Evolutionary conservation across 1,140 invertebrate species (phyloP).

Genomic region (Drosophila nikananu): DNA sequence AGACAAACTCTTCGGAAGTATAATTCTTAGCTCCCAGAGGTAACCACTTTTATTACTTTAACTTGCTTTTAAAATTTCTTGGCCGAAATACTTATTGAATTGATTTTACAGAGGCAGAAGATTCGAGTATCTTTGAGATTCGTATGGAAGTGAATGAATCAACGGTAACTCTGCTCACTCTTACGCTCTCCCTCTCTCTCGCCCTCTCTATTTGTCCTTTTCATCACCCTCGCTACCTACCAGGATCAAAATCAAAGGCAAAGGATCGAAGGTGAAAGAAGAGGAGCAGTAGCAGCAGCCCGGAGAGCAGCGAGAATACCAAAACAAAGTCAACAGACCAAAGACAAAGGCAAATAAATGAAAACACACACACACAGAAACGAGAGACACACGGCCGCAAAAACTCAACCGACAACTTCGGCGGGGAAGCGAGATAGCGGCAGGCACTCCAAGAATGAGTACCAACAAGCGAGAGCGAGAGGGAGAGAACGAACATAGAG

Average conservation of each 20-base stretch:
- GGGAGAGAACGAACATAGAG: constrained; percentile 9
- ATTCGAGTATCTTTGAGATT: constrained; percentile 30
- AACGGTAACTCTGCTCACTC: constrained; percentile 26
- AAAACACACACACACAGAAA: constrained; percentile 19
- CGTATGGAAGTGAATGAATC: constrained; percentile 16
- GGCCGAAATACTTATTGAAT: constrained; percentile 14
- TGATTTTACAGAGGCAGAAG: constrained; percentile 21
- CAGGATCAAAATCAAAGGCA: constrained; percentile 36
- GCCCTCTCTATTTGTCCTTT: not conserved
- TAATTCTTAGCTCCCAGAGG: not conserved
- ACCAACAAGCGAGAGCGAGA: not conserved
- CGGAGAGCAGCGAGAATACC: constrained; percentile 27
- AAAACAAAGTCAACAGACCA: constrained; percentile 55
- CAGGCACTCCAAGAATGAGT: constrained; percentile 2
- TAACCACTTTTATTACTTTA: not conserved
- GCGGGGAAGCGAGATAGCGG: constrained; percentile 16
- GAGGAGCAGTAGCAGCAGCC: not conserved
- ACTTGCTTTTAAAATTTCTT: not conserved
- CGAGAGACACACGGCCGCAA: constrained; percentile 44
- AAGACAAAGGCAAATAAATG: constrained; percentile 55
- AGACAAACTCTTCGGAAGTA: not conserved
- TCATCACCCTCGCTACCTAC: constrained; percentile 31
- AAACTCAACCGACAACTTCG: constrained; percentile 58
- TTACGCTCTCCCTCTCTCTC: not conserved
- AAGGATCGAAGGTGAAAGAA: constrained; percentile 26